Evolutionary conservation across 2,888 invertebrate species (phyloP).

Genomic region (Dryobota labecula): DNA sequence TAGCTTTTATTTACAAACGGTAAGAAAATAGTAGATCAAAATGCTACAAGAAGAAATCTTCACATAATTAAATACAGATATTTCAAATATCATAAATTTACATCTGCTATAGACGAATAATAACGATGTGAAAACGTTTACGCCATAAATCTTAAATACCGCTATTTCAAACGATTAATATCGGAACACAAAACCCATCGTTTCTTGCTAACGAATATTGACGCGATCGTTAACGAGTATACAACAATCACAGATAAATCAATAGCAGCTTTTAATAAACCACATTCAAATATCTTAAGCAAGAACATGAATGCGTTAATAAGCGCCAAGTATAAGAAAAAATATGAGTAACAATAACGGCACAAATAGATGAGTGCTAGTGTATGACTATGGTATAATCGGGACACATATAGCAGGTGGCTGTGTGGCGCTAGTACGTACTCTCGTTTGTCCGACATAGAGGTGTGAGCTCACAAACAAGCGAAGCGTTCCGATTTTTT

Average conservation of each 20-base stretch:
- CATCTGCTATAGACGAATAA: constrained; percentile 36
- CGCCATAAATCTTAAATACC: constrained; percentile 57
- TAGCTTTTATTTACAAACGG: constrained; percentile 20
- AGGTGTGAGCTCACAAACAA: constrained; percentile 76
- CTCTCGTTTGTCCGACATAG: constrained; percentile 81
- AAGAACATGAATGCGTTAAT: constrained; percentile 71
- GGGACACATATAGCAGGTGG: constrained; percentile 79
- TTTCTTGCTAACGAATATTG: constrained; percentile 50
- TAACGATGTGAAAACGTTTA: constrained; percentile 51
- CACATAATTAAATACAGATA: constrained; percentile 38
- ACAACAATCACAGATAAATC: constrained; percentile 59
- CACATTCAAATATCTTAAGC: constrained; percentile 66
- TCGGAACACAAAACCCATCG: constrained; percentile 45
- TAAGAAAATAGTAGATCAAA: not conserved
- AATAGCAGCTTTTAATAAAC: constrained; percentile 62
- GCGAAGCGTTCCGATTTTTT: constrained; percentile 82
- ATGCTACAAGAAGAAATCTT: constrained; percentile 13
- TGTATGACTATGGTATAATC: constrained; percentile 68
- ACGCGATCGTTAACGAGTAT: constrained; percentile 54
- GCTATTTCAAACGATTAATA: constrained; percentile 54
- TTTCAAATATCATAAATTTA: constrained; percentile 35
- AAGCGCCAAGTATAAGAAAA: constrained; percentile 70
- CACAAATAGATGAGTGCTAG: constrained; percentile 73
- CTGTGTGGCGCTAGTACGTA: constrained; percentile 73
- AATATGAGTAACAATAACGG: constrained; percentile 77